phyloP scores from a whole-genome alignment of 2,888 invertebrate species.

The Nymphalis c-album region DNA sequence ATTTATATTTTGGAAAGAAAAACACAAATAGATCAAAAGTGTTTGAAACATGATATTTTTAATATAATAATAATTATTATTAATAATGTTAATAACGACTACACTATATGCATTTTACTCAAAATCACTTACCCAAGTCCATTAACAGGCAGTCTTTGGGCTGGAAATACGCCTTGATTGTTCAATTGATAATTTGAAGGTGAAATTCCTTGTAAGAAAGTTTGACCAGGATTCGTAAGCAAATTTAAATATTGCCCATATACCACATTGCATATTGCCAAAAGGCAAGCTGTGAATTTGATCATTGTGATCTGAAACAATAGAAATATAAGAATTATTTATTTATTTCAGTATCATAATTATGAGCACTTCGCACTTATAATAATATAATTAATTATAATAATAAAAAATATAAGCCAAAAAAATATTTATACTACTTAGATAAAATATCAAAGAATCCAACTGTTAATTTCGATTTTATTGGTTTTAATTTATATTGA shows the following conservation, averaged over 20 bases:
- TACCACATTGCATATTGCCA: slow-evolving; percentile 4
- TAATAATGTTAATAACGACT: neutral
- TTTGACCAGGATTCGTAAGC: slow-evolving; percentile 6
- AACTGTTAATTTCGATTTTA: too few species aligned
- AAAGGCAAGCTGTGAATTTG: slow-evolving; percentile 9
- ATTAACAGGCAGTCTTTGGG: slow-evolving; percentile 58
- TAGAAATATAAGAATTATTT: neutral
- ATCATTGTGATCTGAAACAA: slow-evolving; percentile 29
- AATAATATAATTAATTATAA: too few species aligned
- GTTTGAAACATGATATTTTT: neutral
- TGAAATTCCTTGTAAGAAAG: slow-evolving; percentile 11
- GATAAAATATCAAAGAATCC: too few species aligned
- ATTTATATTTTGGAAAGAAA: neutral
- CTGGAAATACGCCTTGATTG: slow-evolving; percentile 36
- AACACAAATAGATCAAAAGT: neutral
- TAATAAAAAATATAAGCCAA: too few species aligned
- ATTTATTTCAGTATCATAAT: too few species aligned
- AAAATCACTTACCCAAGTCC: slow-evolving; percentile 46
- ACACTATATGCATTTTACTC: neutral
- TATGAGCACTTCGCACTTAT: too few species aligned
- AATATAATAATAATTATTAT: neutral
- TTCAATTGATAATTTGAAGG: neutral
- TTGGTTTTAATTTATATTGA: too few species aligned
- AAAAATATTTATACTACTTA: too few species aligned
- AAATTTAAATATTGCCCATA: slow-evolving; percentile 8